phyloP scores from a whole-genome alignment of 2,888 invertebrate species.

The Balanococcus diminutus region DNA sequence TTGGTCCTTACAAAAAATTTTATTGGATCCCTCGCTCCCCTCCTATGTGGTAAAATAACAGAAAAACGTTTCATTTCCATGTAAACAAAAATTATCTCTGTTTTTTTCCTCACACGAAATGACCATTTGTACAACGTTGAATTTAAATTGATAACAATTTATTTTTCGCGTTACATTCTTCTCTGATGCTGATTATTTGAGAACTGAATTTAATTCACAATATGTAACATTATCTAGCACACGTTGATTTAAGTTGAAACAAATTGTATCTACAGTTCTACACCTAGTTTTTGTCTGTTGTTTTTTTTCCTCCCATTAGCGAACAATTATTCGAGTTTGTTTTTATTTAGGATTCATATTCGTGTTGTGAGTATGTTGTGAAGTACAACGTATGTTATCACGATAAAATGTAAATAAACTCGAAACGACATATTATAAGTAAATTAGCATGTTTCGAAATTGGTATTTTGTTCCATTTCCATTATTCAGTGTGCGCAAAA shows the following conservation, averaged over 20 bases:
- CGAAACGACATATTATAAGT: background rate
- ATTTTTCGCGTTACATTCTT: background rate
- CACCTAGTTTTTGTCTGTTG: background rate
- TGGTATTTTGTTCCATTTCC: background rate
- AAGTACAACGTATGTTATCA: background rate
- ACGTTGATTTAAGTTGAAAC: too few species aligned
- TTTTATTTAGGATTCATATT: background rate
- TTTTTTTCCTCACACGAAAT: background rate
- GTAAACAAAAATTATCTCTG: too few species aligned
- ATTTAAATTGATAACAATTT: conserved; percentile 10
- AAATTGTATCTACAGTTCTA: background rate
- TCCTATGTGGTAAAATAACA: too few species aligned
- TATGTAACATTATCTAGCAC: background rate
- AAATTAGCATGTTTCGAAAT: conserved; percentile 33
- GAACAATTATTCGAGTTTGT: background rate
- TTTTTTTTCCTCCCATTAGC: background rate
- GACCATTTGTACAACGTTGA: background rate
- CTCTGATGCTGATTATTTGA: background rate
- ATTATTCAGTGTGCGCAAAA: background rate
- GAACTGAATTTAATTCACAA: conserved; percentile 18
- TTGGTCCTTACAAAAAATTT: too few species aligned
- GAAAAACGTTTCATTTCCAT: too few species aligned
- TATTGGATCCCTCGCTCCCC: too few species aligned
- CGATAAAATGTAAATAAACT: conserved; percentile 3
- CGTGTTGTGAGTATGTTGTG: background rate